phyloP scores from a whole-genome alignment of 2,888 invertebrate species.

The Ochropacha duplaris region DNA sequence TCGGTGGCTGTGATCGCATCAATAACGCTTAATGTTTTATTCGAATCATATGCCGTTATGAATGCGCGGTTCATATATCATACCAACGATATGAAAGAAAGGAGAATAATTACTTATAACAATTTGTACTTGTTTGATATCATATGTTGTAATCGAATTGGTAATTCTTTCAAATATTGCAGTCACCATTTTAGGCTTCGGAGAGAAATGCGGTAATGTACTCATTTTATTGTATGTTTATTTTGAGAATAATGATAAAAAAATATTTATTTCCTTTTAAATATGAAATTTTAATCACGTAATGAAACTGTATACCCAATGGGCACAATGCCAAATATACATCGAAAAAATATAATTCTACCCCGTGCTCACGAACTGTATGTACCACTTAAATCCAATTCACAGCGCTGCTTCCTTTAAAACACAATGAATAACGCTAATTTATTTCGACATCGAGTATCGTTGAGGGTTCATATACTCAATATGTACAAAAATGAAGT shows the following conservation, averaged over 20 bases:
- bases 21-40: slow-evolving; percentile 66
- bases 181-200: too few relatives aligned
- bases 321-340: slow-evolving; percentile 9
- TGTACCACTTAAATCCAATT: slow-evolving; percentile 57
- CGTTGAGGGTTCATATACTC: slow-evolving; percentile 57
- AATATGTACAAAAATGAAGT: slow-evolving; percentile 75
- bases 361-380: slow-evolving; percentile 46
- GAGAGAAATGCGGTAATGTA: too few relatives aligned
- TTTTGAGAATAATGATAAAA: not conserved
- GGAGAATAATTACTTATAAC: not conserved
- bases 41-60: slow-evolving; percentile 48
- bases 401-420: slow-evolving; percentile 50
- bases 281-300: not conserved
- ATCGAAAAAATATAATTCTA: slow-evolving; percentile 38
- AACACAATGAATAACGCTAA: slow-evolving; percentile 66
- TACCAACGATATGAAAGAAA: not conserved
- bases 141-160: slow-evolving; percentile 6
- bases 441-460: slow-evolving; percentile 71
- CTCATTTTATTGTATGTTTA: too few relatives aligned
- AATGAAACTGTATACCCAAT: not conserved
- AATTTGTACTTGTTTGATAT: not conserved
- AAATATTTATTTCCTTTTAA: not conserved
- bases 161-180: slow-evolving; percentile 29
- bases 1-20: slow-evolving; percentile 54
- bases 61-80: not conserved